A percentile compares a stretch with the other conserved stretches of the same genome.
Evolutionary conservation across 2,888 invertebrate species (phyloP).

Genomic region (Clepsis dumicolana): DNA sequence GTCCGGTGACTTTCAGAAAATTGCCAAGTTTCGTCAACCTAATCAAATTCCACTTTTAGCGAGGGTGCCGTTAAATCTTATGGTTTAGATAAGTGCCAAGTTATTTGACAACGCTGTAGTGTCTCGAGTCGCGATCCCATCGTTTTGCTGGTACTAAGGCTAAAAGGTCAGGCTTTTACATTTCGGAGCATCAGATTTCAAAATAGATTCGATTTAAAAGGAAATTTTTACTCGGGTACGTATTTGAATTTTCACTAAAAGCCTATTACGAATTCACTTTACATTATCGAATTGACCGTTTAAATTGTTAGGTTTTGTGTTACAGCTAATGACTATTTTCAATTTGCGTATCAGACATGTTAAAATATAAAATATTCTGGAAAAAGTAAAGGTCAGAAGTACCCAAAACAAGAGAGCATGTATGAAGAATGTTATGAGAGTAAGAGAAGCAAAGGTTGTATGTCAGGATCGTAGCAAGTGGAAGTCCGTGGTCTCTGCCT

Average conservation of each 20-base stretch:
- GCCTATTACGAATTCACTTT: background rate
- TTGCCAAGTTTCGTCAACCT: constrained; percentile 60
- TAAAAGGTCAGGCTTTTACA: background rate
- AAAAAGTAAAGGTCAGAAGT: too few relatives aligned
- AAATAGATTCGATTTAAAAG: constrained; percentile 12
- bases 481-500: too few relatives aligned
- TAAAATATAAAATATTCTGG: too few relatives aligned
- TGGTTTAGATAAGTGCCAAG: constrained; percentile 38
- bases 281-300: background rate
- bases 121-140: constrained; percentile 25
- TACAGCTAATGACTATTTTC: background rate
- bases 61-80: constrained; percentile 41
- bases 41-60: constrained; percentile 60
- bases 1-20: constrained; percentile 56
- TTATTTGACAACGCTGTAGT: constrained; percentile 31
- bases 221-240: background rate
- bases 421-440: too few relatives aligned
- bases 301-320: background rate
- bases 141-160: constrained; percentile 9
- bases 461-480: too few relatives aligned
- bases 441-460: too few relatives aligned
- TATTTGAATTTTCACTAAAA: background rate
- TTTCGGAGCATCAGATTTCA: constrained; percentile 6
- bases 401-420: too few relatives aligned
- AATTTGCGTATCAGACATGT: background rate